These are phyloP conservation scores for Leptothorax acervorum DNA, from an alignment of 2,888 invertebrate genomes.

Conservation along the genomic window DNA sequence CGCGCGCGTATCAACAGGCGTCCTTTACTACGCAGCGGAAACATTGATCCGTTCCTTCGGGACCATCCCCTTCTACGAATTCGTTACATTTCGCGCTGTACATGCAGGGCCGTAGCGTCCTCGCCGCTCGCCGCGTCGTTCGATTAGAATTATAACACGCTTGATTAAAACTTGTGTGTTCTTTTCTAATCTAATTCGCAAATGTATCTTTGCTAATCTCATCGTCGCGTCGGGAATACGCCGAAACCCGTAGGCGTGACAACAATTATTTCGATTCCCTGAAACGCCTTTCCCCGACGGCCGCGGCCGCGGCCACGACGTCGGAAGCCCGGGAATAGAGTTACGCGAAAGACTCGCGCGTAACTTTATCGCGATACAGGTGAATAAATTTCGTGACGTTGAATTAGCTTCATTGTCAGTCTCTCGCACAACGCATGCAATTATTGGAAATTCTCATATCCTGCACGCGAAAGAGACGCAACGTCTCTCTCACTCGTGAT, in stretches of 20 bases:
- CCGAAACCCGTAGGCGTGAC: not conserved
- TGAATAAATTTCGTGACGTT: not conserved
- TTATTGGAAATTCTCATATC: not conserved
- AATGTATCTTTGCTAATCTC: constrained; percentile 14
- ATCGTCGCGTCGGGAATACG: not conserved
- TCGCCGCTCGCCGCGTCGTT: constrained; percentile 29
- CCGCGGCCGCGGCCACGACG: too few species aligned
- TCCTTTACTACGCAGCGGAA: constrained; percentile 76
- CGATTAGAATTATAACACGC: not conserved
- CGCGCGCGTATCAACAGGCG: constrained; percentile 79
- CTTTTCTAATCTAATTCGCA: not conserved
- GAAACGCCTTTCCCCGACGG: too few species aligned
- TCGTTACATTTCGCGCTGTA: constrained; percentile 54
- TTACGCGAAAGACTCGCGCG: too few species aligned
- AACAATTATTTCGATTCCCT: not conserved
- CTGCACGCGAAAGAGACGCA: too few species aligned
- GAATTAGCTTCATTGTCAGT: not conserved
- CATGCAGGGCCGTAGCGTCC: too few species aligned
- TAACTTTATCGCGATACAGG: too few species aligned
- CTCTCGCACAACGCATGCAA: not conserved
- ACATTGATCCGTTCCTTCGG: constrained; percentile 77
- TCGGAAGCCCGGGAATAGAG: too few species aligned
- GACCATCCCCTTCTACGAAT: constrained; percentile 54
- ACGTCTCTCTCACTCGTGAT: too few species aligned
- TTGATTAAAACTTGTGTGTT: not conserved